Evolutionary conservation across 2,888 invertebrate species (phyloP), one percentile per base, ranked within the genome.

Genomic region (Malthinus seriepunctatus): DNA sequence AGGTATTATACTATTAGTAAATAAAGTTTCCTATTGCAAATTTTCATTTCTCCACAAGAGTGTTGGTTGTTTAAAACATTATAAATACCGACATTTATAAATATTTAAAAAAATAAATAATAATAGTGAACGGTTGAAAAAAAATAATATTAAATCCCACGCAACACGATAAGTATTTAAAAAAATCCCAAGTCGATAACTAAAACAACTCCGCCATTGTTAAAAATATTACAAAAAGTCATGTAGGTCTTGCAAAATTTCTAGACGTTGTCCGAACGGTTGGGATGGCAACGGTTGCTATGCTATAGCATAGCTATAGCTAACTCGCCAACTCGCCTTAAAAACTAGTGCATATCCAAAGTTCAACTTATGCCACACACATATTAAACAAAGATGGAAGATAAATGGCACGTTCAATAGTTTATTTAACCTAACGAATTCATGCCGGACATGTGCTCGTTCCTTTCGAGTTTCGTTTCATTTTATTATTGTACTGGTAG

Each of bases 241-340:
- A 45, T 33, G 38, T 47, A 54, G 50, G 50, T 54, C 23, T 23
- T 23, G 23, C 23, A 23, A 54, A 59, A 59, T 51, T 59, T 54
- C 51, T 55, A 59, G 59, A 54, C 59, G 59, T 59, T 59, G 59
- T 50, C 54, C 47, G 39, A 42, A 23, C 56, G 67, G 70, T 69
- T 71, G 69, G 67, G 71, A 70, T 73, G 71, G 71, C 72, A 73
- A 72, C 73, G 64, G 72, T 73, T 71, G 71, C 71, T 71, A 73
- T 68, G 73, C 69, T 69, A 68, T 67, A 61, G 56, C 53, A 63
- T 62, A 45, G 53, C n/a, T n/a, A n/a, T n/a, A n/a, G n/a, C n/a
- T n/a, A n/a, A 51, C 47, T 51, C 50, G 49, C 32, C 39, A 49
- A 53, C 33, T 55, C 51, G 56, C 39, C 10, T 44, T 49, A 15